These are phyloP conservation scores for Hetaerina americana DNA, from an alignment of 1,140 invertebrate species.

Conservation along the genomic window DNA sequence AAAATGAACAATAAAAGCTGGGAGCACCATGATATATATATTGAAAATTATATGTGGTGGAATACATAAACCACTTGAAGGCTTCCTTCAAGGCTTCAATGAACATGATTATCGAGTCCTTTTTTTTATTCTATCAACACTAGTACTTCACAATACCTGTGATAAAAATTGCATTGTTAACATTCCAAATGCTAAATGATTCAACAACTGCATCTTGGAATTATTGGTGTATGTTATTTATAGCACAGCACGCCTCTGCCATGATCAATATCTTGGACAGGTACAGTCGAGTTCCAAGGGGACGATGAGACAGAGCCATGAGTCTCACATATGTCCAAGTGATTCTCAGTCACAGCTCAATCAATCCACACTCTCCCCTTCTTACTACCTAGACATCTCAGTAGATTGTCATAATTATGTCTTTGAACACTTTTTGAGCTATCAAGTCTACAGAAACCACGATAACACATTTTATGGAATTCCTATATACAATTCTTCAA, in stretches of 20 bases:
- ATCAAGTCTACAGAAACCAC: background rate
- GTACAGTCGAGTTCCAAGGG: background rate
- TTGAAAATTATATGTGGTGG: background rate
- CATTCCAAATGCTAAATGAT: background rate
- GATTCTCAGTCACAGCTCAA: background rate
- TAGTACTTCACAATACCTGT: background rate
- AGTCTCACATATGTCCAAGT: background rate
- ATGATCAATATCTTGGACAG: background rate
- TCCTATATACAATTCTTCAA: background rate
- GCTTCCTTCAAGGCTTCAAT: background rate
- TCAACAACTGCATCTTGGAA: background rate
- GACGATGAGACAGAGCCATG: background rate
- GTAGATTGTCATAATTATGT: background rate
- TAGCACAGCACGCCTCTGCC: too few species aligned
- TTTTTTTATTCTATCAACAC: background rate
- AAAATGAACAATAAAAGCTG: background rate
- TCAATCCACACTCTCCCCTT: background rate
- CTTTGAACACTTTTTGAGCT: background rate
- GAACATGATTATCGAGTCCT: background rate
- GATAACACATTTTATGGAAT: background rate
- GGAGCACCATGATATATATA: background rate
- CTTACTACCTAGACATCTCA: background rate
- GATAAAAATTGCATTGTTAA: constrained; percentile 1
- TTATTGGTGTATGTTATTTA: background rate
- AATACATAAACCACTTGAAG: background rate